Percentiles rank a stretch among this genome's conserved stretches.
Conservation (phyloP, 2,888 invertebrate species). For the Ormyrus pomaceus region DNA sequence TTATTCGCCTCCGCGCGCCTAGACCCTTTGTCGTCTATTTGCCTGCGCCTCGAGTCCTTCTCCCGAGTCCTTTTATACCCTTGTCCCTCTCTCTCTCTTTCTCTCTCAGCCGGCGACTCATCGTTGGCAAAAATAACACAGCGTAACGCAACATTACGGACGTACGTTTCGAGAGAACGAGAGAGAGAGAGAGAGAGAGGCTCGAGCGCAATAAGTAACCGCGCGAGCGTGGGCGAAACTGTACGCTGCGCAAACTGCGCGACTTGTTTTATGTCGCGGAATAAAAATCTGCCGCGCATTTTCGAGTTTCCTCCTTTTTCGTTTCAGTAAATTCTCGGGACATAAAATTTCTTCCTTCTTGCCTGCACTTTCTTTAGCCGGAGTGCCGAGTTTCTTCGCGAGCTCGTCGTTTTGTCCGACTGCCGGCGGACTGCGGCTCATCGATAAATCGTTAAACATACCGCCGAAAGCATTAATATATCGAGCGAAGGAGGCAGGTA, state of each 20-base stretch:
- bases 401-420: too few species aligned
- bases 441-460: too few species aligned
- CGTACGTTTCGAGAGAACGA: conserved; percentile 3
- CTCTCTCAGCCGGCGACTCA: conserved; percentile 9
- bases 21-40: conserved; percentile 30
- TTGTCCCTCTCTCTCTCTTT: too few species aligned
- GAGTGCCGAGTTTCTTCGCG: too few species aligned
- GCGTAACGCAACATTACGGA: conserved; percentile 36
- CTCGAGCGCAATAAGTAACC: conserved; percentile 27
- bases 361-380: not conserved
- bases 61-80: conserved; percentile 26
- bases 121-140: conserved; percentile 27
- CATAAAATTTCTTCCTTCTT: conserved; percentile 13
- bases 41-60: conserved; percentile 11
- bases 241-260: conserved; percentile 12
- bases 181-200: conserved; percentile 14
- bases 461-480: too few species aligned
- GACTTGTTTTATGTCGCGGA: conserved; percentile 37
- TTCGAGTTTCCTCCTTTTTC: not conserved
- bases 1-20: conserved; percentile 13
- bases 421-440: too few species aligned
- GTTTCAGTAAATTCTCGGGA: not conserved
- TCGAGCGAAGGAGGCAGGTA: too few species aligned
- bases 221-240: conserved; percentile 17
- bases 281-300: conserved; percentile 28